phyloP scores from a whole-genome alignment of 2,888 invertebrate species.

The Sinelater perroti region DNA sequence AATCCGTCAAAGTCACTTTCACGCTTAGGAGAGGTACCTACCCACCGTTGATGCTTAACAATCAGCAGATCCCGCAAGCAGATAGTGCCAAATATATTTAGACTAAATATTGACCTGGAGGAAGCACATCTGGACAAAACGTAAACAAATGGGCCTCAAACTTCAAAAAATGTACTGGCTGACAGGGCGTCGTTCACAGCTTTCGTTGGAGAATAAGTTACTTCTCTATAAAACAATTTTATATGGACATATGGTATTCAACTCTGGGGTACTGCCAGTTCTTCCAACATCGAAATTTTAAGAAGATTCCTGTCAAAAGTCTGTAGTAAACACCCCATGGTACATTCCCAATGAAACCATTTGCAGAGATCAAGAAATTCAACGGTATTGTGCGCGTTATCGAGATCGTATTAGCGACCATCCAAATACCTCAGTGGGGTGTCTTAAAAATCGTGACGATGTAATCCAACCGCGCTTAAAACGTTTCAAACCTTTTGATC shows the following conservation, averaged over 20 bases:
- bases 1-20: background rate
- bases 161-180: constrained; percentile 4
- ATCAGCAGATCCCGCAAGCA: background rate
- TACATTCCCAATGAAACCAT: background rate
- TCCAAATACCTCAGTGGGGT: no score
- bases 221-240: background rate
- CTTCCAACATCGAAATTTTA: background rate
- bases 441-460: no score
- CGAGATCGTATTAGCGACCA: no score
- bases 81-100: background rate
- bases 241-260: background rate
- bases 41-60: background rate
- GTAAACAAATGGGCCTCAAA: background rate
- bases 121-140: background rate
- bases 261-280: background rate
- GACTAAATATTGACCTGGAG: background rate
- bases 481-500: no score
- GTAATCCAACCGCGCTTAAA: no score
- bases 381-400: no score
- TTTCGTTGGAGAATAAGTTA: background rate
- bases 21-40: background rate
- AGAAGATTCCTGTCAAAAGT: background rate
- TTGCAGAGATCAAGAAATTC: no score
- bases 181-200: constrained; percentile 1
- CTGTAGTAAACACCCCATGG: constrained; percentile 2